Percentiles rank a stretch among this genome's conserved stretches.
phyloP scores from a whole-genome alignment of 2,113 vertebrate genomes.

The Serilophus lunatus region DNA sequence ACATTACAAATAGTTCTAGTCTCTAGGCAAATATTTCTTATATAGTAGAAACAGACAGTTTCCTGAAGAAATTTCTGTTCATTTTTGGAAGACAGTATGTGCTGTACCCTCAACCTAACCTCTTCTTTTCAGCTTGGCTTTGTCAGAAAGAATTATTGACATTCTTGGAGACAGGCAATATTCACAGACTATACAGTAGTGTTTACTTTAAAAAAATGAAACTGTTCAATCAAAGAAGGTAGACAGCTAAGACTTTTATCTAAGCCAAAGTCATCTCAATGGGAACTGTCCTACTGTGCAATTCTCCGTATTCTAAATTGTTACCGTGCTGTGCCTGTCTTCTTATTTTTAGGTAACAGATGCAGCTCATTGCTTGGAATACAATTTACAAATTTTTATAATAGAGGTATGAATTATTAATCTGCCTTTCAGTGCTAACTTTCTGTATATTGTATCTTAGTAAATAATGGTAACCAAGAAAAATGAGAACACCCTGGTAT shows the following conservation, averaged over 20 bases:
- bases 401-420: slow-evolving; percentile 70
- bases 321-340: slow-evolving; percentile 62
- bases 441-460: slow-evolving; percentile 44
- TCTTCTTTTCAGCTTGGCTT: slow-evolving; percentile 5
- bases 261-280: slow-evolving; percentile 62
- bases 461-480: slow-evolving; percentile 55
- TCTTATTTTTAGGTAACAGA: slow-evolving; percentile 70
- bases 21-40: neutral
- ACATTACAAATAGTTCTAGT: neutral
- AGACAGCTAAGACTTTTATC: slow-evolving; percentile 62
- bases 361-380: slow-evolving; percentile 63
- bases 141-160: slow-evolving; percentile 43
- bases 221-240: slow-evolving; percentile 50
- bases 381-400: slow-evolving; percentile 67
- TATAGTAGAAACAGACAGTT: neutral
- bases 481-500: neutral
- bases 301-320: slow-evolving; percentile 57
- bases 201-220: slow-evolving; percentile 68
- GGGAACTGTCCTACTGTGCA: slow-evolving; percentile 53
- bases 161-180: slow-evolving; percentile 43
- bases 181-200: slow-evolving; percentile 55
- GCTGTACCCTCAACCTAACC: neutral
- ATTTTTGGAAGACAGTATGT: neutral
- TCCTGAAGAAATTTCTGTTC: slow-evolving; percentile 5
- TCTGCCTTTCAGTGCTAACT: slow-evolving; percentile 57